phyloP scores from a whole-genome alignment of 2,797 vertebrate species.

The Hoplostethus mediterraneus region DNA sequence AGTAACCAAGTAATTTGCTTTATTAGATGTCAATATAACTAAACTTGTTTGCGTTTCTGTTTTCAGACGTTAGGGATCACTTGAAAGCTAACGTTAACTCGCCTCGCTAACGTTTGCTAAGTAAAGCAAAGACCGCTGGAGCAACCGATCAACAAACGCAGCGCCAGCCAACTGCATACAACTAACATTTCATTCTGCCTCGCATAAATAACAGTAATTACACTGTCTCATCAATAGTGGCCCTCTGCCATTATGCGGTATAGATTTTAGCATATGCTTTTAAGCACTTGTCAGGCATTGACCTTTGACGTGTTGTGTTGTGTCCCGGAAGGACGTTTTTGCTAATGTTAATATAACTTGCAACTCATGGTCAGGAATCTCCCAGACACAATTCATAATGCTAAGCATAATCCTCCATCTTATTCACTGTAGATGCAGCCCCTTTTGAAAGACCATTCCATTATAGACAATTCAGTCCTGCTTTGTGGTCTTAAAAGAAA shows the following conservation, averaged over 20 bases:
- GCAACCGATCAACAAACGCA: constrained; percentile 1
- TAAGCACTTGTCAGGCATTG: not conserved
- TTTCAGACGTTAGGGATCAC: not conserved
- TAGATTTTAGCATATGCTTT: constrained; percentile 1
- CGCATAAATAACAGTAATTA: not conserved
- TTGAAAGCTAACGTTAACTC: constrained; percentile 1
- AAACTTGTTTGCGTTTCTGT: not conserved
- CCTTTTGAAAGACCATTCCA: not conserved
- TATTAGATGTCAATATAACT: too few species aligned
- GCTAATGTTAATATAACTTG: not conserved
- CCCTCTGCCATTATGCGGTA: not conserved
- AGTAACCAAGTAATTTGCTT: rapidly evolving
- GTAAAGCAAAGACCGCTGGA: not conserved
- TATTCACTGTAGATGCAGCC: not conserved
- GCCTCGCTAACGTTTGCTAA: constrained; percentile 4
- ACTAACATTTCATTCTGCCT: not conserved
- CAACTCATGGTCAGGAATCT: constrained; percentile 2
- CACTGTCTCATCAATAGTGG: not conserved
- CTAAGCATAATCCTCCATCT: not conserved
- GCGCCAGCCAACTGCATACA: not conserved
- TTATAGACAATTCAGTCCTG: not conserved
- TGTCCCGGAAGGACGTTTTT: not conserved
- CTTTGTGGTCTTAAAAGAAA: not conserved
- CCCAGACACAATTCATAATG: not conserved
- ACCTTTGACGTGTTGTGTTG: constrained; percentile 11